A percentile compares a stretch with the other conserved stretches of the same genome.
Evolutionary conservation across 2,797 vertebrate genomes (phyloP).

Genomic region (Acanthopagrus latus): DNA sequence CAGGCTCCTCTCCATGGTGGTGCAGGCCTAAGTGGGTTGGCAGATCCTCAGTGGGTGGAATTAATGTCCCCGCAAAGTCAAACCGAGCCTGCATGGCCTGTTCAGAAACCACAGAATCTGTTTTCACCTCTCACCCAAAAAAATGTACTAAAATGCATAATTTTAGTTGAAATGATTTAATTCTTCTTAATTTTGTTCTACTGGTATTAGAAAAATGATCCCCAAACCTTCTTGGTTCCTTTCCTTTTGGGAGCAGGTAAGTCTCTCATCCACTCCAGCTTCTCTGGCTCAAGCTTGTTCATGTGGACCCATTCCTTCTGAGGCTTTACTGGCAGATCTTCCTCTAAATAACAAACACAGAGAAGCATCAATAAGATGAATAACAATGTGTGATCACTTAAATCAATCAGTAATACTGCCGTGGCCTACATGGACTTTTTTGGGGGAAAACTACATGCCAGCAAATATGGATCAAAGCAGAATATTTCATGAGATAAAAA

Average conservation of each 20-base stretch:
- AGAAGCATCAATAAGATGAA: background rate
- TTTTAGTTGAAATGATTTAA: background rate
- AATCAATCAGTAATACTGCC: background rate
- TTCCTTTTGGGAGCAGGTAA: constrained; percentile 86
- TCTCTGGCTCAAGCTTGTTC: constrained; percentile 95
- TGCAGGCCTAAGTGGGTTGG: constrained; percentile 96
- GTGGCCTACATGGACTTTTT: background rate
- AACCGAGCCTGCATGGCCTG: constrained; percentile 98
- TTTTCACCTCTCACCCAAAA: background rate
- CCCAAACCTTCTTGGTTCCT: constrained; percentile 89
- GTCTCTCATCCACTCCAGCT: constrained; percentile 95
- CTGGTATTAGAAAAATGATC: background rate
- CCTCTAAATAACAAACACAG: constrained; percentile 69
- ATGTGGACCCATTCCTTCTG: constrained; percentile 95
- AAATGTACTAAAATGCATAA: background rate
- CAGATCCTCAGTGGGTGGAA: constrained; percentile 90
- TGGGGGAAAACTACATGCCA: too few species aligned
- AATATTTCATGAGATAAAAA: too few species aligned
- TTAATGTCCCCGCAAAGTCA: constrained; percentile 91
- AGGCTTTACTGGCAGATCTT: constrained; percentile 89
- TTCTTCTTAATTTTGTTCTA: background rate
- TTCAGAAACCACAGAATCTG: constrained; percentile 26
- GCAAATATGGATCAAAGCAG: too few species aligned
- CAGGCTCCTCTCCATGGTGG: constrained; percentile 97
- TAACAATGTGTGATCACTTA: background rate